Conservation (phyloP, 2,797 vertebrate species). For the Falco berigora region DNA sequence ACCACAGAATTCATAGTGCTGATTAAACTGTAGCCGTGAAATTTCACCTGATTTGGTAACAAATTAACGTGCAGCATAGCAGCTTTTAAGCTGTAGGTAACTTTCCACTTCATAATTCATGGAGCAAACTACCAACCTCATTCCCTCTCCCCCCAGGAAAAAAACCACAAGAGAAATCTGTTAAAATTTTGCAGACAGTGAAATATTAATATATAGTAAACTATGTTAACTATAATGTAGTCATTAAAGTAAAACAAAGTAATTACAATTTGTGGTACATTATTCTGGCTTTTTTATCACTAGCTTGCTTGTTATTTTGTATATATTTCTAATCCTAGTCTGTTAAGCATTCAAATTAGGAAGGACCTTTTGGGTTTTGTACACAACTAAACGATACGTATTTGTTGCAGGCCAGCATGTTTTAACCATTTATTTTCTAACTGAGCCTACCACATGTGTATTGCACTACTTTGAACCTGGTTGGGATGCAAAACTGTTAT, state of each 20-base stretch:
- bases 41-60: slow-evolving; percentile 20
- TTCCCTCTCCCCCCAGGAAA: not conserved
- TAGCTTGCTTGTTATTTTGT: not conserved
- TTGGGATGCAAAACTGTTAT: not conserved
- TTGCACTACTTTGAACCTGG: not conserved
- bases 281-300: slow-evolving; percentile 1
- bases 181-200: not conserved
- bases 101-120: not conserved
- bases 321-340: not conserved
- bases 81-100: slow-evolving; percentile 7
- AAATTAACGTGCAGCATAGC: slow-evolving; percentile 4
- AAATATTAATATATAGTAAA: not conserved
- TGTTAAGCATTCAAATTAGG: not conserved
- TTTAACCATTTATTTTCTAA: not conserved
- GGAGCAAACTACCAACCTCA: not conserved
- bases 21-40: not conserved
- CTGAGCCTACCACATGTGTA: not conserved
- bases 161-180: not conserved
- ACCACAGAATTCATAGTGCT: not conserved
- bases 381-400: not conserved
- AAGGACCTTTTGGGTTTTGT: not conserved
- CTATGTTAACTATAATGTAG: not conserved
- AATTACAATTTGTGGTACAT: not conserved
- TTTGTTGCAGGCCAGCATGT: not conserved
- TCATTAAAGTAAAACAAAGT: not conserved